Conservation (phyloP, 2,113 vertebrate species). For the Sapayoa aenigma region DNA sequence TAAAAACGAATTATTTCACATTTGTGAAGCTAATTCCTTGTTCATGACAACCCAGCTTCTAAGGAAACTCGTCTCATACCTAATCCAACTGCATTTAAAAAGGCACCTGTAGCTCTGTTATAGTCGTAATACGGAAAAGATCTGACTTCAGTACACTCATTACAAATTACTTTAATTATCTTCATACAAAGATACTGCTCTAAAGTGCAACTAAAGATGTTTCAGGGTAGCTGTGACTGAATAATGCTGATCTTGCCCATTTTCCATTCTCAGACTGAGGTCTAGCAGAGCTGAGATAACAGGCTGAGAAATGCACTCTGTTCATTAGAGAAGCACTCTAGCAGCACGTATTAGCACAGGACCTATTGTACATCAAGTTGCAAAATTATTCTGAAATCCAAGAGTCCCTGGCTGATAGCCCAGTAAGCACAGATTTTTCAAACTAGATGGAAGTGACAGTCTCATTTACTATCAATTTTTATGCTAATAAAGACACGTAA, state of each 20-base stretch:
- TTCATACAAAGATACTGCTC: background rate
- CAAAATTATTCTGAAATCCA: background rate
- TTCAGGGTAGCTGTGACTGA: background rate
- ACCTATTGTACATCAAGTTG: background rate
- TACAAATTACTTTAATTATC: background rate
- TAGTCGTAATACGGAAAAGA: background rate
- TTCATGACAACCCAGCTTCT: background rate
- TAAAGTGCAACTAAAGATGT: background rate
- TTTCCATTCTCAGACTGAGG: background rate
- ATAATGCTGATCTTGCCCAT: background rate
- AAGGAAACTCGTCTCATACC: background rate
- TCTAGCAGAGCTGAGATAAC: background rate
- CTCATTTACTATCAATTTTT: background rate
- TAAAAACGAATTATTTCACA: background rate
- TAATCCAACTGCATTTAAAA: background rate
- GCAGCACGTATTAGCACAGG: background rate
- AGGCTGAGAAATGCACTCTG: background rate
- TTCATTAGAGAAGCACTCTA: background rate
- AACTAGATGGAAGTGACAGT: background rate
- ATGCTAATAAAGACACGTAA: background rate
- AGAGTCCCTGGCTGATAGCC: background rate
- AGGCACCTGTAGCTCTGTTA: background rate
- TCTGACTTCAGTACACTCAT: background rate
- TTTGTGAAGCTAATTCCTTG: background rate
- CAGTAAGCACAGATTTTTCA: conserved; percentile 21